These are phyloP conservation scores for Asobara japonica DNA, from an alignment of 1,140 invertebrate species.

Conservation along the genomic window DNA sequence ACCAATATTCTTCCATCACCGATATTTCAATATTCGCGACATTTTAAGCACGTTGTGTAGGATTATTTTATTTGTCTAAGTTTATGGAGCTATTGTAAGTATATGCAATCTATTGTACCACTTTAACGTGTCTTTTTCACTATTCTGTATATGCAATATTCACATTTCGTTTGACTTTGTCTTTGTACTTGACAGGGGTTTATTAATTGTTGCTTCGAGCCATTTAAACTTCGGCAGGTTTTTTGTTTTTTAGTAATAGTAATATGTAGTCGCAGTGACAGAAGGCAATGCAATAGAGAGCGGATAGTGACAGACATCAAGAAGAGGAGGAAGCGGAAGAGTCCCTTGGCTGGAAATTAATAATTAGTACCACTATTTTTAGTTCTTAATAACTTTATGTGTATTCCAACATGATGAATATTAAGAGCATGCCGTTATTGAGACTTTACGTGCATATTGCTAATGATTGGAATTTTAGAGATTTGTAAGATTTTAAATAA, in stretches of 20 bases:
- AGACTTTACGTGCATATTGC: not conserved
- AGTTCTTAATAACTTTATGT: not conserved
- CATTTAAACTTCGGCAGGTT: conserved; percentile 30
- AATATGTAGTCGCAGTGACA: conserved; percentile 56
- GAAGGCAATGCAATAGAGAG: conserved; percentile 61
- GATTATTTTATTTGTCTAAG: conserved; percentile 4
- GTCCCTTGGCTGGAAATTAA: conserved; percentile 59
- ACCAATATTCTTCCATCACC: conserved; percentile 10
- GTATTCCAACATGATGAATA: not conserved
- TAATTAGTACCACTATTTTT: conserved; percentile 20
- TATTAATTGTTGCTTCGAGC: conserved; percentile 28
- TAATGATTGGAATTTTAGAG: no score
- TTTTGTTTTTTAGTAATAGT: conserved; percentile 52
- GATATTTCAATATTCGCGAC: not conserved
- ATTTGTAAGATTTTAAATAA: no score
- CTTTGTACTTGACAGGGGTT: conserved; percentile 27
- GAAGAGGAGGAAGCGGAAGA: conserved; percentile 60
- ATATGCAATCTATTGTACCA: conserved; percentile 21
- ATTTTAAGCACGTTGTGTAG: not conserved
- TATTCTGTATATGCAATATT: conserved; percentile 3
- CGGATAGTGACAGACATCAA: conserved; percentile 62
- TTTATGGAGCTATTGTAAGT: conserved; percentile 6
- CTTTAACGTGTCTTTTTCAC: conserved; percentile 12
- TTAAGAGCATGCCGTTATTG: conserved; percentile 1
- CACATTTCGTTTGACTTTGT: conserved; percentile 5